Evolutionary conservation across 2,888 invertebrate genomes (phyloP).

Genomic region (Cephus runcator): DNA sequence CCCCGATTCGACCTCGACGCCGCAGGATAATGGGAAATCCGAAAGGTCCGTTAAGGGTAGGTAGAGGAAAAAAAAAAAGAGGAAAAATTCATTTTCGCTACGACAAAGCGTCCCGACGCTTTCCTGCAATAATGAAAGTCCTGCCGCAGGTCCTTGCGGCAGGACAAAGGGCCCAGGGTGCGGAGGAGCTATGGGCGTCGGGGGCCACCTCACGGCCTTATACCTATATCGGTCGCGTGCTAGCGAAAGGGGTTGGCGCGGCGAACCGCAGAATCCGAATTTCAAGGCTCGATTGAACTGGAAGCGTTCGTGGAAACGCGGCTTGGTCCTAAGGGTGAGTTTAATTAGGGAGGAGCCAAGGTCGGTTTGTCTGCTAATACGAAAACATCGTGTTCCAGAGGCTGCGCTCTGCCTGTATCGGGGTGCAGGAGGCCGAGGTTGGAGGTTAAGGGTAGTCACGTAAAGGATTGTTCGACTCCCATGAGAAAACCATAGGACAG

Average conservation of each 20-base stretch:
- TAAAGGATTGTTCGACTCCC: slow-evolving; percentile 45
- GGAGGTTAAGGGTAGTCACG: slow-evolving; percentile 38
- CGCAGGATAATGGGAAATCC: background rate
- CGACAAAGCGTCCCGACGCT: background rate
- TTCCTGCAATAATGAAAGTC: background rate
- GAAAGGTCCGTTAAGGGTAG: background rate
- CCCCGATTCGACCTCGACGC: background rate
- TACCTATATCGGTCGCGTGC: background rate
- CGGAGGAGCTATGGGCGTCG: background rate
- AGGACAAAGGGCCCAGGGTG: background rate
- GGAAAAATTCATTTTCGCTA: background rate
- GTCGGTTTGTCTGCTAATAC: slow-evolving; percentile 48
- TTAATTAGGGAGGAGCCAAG: slow-evolving; percentile 22
- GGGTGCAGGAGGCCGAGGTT: slow-evolving; percentile 18
- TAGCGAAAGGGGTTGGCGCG: background rate
- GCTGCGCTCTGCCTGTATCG: slow-evolving; percentile 22
- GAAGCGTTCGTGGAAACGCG: background rate
- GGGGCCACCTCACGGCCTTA: background rate
- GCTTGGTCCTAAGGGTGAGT: background rate
- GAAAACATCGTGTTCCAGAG: slow-evolving; percentile 44
- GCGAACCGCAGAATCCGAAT: background rate
- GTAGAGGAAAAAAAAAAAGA: background rate
- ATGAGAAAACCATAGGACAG: slow-evolving; percentile 37
- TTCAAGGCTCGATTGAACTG: background rate
- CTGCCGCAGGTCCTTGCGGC: background rate